These are phyloP conservation scores for Homarus gammarus DNA, from an alignment of 2,888 invertebrate species.

Conservation along the genomic window DNA sequence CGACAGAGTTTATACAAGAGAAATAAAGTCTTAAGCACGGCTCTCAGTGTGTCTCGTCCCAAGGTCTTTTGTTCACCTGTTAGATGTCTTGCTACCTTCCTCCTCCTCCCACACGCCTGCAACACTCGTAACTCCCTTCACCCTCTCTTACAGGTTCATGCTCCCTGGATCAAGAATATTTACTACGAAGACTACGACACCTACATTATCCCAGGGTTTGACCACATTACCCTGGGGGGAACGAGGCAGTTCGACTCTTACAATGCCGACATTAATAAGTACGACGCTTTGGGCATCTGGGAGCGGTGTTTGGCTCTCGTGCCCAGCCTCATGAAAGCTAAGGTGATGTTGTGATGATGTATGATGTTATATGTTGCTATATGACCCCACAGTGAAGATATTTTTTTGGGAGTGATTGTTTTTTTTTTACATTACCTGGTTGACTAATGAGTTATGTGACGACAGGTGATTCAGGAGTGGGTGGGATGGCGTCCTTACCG, in stretches of 20 bases:
- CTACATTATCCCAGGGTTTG: slow-evolving; percentile 89
- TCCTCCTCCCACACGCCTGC: no score
- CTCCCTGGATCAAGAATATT: slow-evolving; percentile 80
- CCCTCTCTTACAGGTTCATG: slow-evolving; percentile 78
- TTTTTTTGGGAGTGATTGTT: no score
- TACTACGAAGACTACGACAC: slow-evolving; percentile 92
- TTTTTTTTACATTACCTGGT: no score
- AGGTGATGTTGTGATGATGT: no score
- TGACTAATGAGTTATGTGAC: background rate
- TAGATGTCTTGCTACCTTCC: background rate
- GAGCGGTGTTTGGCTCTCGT: slow-evolving; percentile 88
- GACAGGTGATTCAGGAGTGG: slow-evolving; percentile 83
- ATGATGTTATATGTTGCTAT: no score
- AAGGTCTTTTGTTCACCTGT: background rate
- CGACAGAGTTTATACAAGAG: no score
- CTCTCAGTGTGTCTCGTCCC: no score
- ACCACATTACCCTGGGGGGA: slow-evolving; percentile 89
- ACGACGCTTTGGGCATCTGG: slow-evolving; percentile 88
- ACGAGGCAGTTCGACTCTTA: slow-evolving; percentile 90
- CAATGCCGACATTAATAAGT: slow-evolving; percentile 84
- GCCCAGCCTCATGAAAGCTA: slow-evolving; percentile 83
- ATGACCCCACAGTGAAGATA: background rate
- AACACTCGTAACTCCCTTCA: background rate
- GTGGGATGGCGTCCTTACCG: slow-evolving; percentile 93
- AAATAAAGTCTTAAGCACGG: no score